Conservation (phyloP, 2,113 vertebrate genomes). For the Tretioscincus oriximinensis region DNA sequence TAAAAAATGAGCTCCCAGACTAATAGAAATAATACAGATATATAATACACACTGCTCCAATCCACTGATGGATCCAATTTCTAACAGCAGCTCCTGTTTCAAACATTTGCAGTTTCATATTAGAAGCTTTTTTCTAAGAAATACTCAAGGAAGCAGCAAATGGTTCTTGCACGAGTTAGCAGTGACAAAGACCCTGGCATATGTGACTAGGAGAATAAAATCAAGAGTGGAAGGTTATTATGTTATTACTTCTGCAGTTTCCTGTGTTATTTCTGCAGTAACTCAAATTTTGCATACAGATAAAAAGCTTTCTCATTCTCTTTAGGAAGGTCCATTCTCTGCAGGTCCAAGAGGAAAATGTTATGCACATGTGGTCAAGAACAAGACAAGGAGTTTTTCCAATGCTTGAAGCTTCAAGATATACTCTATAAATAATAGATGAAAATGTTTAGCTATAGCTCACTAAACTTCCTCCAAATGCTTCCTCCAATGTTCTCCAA, state of each 20-base stretch:
- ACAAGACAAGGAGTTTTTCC: not conserved
- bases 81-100: not conserved
- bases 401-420: not conserved
- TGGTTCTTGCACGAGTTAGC: not conserved
- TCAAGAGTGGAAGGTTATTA: not conserved
- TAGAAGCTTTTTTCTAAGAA: not conserved
- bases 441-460: not conserved
- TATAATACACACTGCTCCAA: not conserved
- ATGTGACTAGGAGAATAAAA: not conserved
- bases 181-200: not conserved
- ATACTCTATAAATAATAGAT: not conserved
- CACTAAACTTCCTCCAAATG: not conserved
- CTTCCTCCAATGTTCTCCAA: not conserved
- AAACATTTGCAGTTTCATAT: not conserved
- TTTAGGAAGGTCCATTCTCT: not conserved
- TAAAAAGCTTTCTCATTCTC: not conserved
- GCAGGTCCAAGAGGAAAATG: not conserved
- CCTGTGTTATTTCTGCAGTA: not conserved
- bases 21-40: not conserved
- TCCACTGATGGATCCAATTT: not conserved
- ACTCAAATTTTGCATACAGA: not conserved
- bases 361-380: not conserved
- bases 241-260: not conserved
- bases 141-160: not conserved
- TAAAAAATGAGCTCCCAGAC: conserved; percentile 10